These are phyloP conservation scores for Ischnus inquisitorius DNA, from an alignment of 2,888 invertebrate species.

Conservation along the genomic window DNA sequence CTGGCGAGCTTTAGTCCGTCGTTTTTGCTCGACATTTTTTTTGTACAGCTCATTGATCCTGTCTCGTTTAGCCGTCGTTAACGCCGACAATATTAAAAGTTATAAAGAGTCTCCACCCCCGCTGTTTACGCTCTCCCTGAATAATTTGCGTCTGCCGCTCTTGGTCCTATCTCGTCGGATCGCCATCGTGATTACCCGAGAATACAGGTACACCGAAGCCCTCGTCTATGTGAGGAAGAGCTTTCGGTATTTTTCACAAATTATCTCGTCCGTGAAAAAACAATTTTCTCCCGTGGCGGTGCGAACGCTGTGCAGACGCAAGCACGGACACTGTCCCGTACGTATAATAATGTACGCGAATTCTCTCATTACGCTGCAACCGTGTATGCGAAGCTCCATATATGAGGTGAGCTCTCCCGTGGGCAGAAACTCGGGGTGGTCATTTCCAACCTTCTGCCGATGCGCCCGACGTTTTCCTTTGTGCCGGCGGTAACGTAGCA, in stretches of 20 bases:
- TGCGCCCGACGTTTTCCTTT: constrained; percentile 34
- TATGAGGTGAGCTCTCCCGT: not conserved
- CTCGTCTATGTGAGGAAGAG: constrained; percentile 1
- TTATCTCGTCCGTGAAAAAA: constrained; percentile 3
- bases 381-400: not conserved
- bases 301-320: not conserved
- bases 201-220: not conserved
- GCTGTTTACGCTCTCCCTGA: constrained; percentile 32
- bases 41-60: not conserved
- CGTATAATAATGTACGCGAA: not conserved
- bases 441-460: constrained; percentile 7
- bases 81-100: constrained; percentile 28
- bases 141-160: constrained; percentile 16
- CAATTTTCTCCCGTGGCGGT: not conserved
- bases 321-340: not conserved
- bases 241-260: constrained; percentile 6
- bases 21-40: constrained; percentile 8
- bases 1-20: not conserved
- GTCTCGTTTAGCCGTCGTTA: constrained; percentile 35
- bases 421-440: not conserved
- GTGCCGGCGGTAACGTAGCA: not conserved
- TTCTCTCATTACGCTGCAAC: not conserved
- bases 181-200: constrained; percentile 5
- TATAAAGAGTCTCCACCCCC: constrained; percentile 32
- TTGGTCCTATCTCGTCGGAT: not conserved